Base-by-base conservation (phyloP, 2,797 vertebrate genomes). In the Rhynchonycteris naso region DNA sequence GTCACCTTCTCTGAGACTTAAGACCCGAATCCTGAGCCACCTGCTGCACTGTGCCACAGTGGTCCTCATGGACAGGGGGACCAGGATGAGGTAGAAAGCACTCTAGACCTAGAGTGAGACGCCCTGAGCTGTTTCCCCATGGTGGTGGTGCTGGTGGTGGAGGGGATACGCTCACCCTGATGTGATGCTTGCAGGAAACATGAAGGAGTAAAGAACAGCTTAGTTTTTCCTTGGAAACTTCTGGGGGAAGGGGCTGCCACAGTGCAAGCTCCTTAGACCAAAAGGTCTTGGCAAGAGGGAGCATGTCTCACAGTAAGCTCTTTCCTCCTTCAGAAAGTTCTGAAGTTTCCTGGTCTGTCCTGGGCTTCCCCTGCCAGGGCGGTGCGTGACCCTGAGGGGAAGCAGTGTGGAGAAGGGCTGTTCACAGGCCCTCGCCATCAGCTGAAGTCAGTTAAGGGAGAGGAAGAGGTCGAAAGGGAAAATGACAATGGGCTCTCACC, bases 281-380 rank as follows among this genome's bases (percentile, higher is more conserved):
- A 87, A 85, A 88, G 71, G 84, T 74, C 89, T 71, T 82, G 59
- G 81, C 69, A 71, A 75, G 82, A 90, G 78, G 54, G 59, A 82
- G 38, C 33, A 8, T 16, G 82, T 54, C 56, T 75, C 35, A 86
- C 38, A 89, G 66, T 75, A 89, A 54, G 43, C 38, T 94, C 81
- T 96, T 75, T 68, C 75, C 93, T 95, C 79, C 66, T 91, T 71
- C 91, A 96, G 80, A 95, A 95, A 97, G 92, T 91, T 94, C 94
- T 89, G 1, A 93, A 94, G 96, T 96, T 97, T 95, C 96, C 96
- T 69, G 86, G 69, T 71, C 88, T 76, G 79, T 83, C 93, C 94
- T 11, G 89, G 96, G 97, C 91, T 97, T 97, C 87, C 95, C 97
- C 95, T 93, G 81, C 89, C 85, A 50, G 93, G 83, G 94, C 69